A percentile compares a stretch with the other conserved stretches of the same genome.
phyloP scores from a whole-genome alignment of 2,888 invertebrate genomes.

The Danaus chrysippus region DNA sequence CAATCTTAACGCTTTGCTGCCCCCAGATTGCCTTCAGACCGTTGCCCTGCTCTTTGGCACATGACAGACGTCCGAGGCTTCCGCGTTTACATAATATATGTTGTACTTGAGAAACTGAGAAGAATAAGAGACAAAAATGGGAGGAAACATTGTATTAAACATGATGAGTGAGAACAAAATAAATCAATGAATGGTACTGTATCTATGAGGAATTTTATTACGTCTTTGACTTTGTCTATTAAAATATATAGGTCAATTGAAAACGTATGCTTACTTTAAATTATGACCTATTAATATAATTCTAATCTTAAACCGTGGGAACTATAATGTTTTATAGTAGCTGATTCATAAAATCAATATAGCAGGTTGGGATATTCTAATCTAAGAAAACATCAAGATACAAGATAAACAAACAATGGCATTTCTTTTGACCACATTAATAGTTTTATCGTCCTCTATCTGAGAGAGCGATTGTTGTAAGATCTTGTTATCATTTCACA shows the following conservation, averaged over 20 bases:
- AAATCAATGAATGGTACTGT: not conserved
- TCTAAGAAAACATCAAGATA: conserved; percentile 44
- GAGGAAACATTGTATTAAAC: no score
- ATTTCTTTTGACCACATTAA: conserved; percentile 66
- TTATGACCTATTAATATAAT: conserved; percentile 21
- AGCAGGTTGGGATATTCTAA: conserved; percentile 39
- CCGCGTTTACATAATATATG: conserved; percentile 38
- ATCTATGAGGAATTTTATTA: not conserved
- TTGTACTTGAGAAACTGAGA: conserved; percentile 13
- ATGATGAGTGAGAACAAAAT: not conserved
- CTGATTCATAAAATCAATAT: conserved; percentile 32
- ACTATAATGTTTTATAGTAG: conserved; percentile 17
- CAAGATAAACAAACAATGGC: conserved; percentile 56
- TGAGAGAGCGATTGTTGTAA: conserved; percentile 53
- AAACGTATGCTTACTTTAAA: conserved; percentile 19
- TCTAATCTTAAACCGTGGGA: conserved; percentile 27
- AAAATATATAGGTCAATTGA: conserved; percentile 17
- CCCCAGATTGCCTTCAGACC: conserved; percentile 72
- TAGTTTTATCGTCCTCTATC: conserved; percentile 51
- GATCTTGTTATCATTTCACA: conserved; percentile 48
- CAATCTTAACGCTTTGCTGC: conserved; percentile 77
- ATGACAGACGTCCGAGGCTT: conserved; percentile 70
- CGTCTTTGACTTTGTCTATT: no score
- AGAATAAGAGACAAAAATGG: no score
- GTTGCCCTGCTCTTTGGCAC: conserved; percentile 70